A percentile compares a stretch with the other conserved stretches of the same genome.
These are phyloP conservation scores for Callipepla californica DNA, from an alignment of 2,113 vertebrate genomes.

Conservation along the genomic window DNA sequence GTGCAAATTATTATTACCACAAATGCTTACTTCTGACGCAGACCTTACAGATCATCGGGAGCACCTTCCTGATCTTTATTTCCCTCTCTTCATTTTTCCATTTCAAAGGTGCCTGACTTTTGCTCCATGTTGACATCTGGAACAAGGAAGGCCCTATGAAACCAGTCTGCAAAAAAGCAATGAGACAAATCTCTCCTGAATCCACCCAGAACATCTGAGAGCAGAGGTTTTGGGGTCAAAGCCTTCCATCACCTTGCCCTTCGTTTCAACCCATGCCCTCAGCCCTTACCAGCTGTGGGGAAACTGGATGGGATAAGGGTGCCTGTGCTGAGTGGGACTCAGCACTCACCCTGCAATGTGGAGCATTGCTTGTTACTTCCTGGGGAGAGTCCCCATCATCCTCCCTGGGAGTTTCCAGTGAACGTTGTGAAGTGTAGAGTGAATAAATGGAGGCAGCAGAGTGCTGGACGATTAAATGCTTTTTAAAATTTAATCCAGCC, in stretches of 20 bases:
- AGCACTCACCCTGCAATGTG: too few species aligned
- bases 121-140: too few species aligned
- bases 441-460: not conserved
- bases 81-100: too few species aligned
- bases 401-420: not conserved
- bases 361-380: not conserved
- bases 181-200: not conserved
- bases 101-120: too few species aligned
- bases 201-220: not conserved
- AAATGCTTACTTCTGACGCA: not conserved
- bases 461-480: constrained; percentile 59
- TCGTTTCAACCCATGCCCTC: not conserved
- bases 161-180: too few species aligned
- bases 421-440: not conserved
- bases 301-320: not conserved
- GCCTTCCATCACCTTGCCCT: not conserved
- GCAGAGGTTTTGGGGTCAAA: not conserved
- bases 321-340: not conserved
- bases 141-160: too few species aligned
- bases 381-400: fast-evolving
- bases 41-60: not conserved
- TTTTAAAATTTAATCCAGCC: constrained; percentile 49
- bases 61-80: not conserved
- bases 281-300: not conserved
- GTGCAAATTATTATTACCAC: not conserved